These are phyloP conservation scores for Daubentonia madagascariensis DNA, from an alignment of 2,113 vertebrate genomes.

Conservation along the genomic window DNA sequence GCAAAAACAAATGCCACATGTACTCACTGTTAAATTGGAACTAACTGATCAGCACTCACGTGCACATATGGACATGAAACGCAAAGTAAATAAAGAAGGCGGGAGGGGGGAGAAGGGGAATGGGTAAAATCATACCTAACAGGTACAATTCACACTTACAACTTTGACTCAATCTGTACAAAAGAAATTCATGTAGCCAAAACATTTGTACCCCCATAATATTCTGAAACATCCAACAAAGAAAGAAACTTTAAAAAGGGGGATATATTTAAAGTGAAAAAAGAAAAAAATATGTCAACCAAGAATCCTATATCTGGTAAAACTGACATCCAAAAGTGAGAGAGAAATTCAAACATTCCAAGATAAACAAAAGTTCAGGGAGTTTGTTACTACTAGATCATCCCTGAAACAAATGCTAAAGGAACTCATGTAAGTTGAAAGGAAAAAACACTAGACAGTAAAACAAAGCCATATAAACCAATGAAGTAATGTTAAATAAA, in stretches of 20 bases:
- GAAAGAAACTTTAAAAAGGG: background rate
- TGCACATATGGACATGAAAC: too few relatives aligned
- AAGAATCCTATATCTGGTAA: background rate
- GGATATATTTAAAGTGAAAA: background rate
- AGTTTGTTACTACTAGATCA: background rate
- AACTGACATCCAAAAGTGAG: background rate
- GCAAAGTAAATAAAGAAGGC: too few relatives aligned
- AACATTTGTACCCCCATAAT: too few relatives aligned
- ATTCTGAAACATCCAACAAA: too few relatives aligned
- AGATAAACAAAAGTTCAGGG: background rate
- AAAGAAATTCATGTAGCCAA: too few relatives aligned
- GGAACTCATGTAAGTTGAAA: background rate
- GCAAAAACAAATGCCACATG: too few relatives aligned
- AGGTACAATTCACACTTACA: too few relatives aligned
- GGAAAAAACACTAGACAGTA: background rate
- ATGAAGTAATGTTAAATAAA: background rate
- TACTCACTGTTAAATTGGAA: too few relatives aligned
- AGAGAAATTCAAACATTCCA: background rate
- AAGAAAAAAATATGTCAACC: background rate
- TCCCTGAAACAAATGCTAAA: background rate
- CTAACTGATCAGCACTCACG: too few relatives aligned
- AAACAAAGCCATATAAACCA: background rate
- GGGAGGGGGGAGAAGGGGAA: too few relatives aligned
- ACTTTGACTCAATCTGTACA: too few relatives aligned
- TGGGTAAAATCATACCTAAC: too few relatives aligned